Base-by-base conservation (phyloP, 2,797 vertebrate genomes). In the Etheostoma nigrum region DNA sequence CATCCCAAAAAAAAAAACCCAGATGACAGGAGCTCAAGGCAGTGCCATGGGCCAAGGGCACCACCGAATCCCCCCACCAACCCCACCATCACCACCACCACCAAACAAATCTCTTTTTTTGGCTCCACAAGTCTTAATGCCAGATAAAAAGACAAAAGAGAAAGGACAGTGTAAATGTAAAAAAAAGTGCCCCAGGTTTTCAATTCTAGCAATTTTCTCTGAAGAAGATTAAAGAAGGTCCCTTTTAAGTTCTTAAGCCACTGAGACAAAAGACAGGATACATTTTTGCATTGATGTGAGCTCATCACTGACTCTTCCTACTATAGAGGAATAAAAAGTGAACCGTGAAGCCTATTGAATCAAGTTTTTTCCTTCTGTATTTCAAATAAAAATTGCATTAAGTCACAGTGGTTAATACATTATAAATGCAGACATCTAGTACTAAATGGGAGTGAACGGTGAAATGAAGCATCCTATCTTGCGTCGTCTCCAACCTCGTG, bases 181-280 rank as follows among this genome's bases (percentile, higher is more conserved):
- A 76, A 80, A 44, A 84, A 74, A 48, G 57, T 23, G 70, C 65
- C 61, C 5, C 48, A 36, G 83, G 74, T 84, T 86, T 85, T 89
- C 49, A 70, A 54, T 83, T 67, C 45, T 48, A 45, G 52, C 52
- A 72, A 49, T 65, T 54, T 14, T 48, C 42, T 40, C 64, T 67
- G 74, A 5, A 58, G 47, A 59, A 72, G 72, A 85, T 81, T 85
- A 67, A 83, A 86, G 57, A 59, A 10, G 44, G 8, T 30, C 65
- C 15, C 27, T 79, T 86, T 89, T 54, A 81, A 79, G 51, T 78
- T 62, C 76, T 74, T 60, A 78, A 82, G 66, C 51, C 69, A 42
- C 49, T 59, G 45, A 53, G 61, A 78, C 67, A 79, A 76, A 67
- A 73, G 58, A 66, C 19, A 47, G 54, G 49, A 42, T 51, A 47